Base-by-base conservation (phyloP, 2,888 invertebrate species). In the Troides oblongomaculatus region DNA sequence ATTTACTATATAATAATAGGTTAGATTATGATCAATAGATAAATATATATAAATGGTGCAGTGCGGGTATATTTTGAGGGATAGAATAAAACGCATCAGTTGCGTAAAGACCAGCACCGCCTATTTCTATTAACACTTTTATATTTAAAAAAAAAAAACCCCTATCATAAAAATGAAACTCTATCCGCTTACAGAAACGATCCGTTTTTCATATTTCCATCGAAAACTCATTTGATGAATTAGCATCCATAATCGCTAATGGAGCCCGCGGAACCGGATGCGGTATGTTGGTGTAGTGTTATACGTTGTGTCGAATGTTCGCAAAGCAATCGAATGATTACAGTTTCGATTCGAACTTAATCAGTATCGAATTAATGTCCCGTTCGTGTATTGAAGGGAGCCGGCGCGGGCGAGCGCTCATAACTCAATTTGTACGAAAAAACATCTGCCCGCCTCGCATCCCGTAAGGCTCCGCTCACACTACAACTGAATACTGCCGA, bases 391-490 rank as follows among this genome's bases (percentile, higher is more conserved):
- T 63, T 66, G 64, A 73, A 74, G 74, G 74, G 74, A 73, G 73
- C 68, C 69, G 70, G 69, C 68, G 67, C 70, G 73, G 73, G 72
- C 71, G 76, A 74, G 69, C 68, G 73, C 73, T 75, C 77, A 76
- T 77, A 78, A 79, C 76, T 79, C 77, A 79, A 79, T 79, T 79
- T 80, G 76, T 77, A 73, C 76, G 76, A 74, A 77, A 50, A 81
- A 84, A 85, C 85, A 84, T 84, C 83, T 84, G 85, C 80, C 77
- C 66, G 64, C 53, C 74, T 74, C 71, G 75, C 77, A 74, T 77
- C 75, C 77, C 70, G 74, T 74, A 76, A 81, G 76, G 79, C 71
- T 30, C 64, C 25, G 68, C 69, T 7, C 72, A 74, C 60, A 72
- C 60, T 63, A 68, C 50, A 4, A 12, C 50, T 14, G 5, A 50